Evolutionary conservation across 2,888 invertebrate species (phyloP).

Genomic region (Tanytarsus gracilentus): DNA sequence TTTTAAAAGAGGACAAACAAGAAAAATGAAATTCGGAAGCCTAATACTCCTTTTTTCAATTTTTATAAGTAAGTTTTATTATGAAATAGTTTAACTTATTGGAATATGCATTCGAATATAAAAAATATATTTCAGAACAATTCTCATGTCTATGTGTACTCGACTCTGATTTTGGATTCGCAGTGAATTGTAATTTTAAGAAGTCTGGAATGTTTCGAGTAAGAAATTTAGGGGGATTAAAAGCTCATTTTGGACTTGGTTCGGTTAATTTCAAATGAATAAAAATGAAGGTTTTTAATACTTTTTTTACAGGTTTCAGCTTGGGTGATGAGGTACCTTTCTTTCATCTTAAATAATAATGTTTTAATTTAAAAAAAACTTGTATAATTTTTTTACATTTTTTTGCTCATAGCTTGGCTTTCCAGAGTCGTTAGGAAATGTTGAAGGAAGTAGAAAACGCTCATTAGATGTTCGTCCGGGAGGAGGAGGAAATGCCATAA

Average conservation of each 20-base stretch:
- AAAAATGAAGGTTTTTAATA: not conserved
- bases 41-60: too few relatives aligned
- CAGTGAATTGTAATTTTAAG: slow-evolving; percentile 86
- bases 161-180: slow-evolving; percentile 83
- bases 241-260: slow-evolving; percentile 85
- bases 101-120: too few relatives aligned
- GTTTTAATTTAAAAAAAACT: too few relatives aligned
- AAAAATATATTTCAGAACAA: slow-evolving; percentile 5
- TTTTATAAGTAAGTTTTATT: too few relatives aligned
- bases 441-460: slow-evolving; percentile 61
- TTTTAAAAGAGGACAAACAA: not conserved
- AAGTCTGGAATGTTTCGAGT: slow-evolving; percentile 84
- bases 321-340: slow-evolving; percentile 24
- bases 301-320: slow-evolving; percentile 18
- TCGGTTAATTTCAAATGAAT: slow-evolving; percentile 40
- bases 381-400: too few relatives aligned
- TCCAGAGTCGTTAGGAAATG: slow-evolving; percentile 68
- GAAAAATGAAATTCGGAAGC: not conserved
- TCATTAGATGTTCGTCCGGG: slow-evolving; percentile 53
- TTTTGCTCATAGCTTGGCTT: too few relatives aligned
- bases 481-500: slow-evolving; percentile 39
- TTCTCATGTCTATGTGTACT: slow-evolving; percentile 35
- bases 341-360: too few relatives aligned
- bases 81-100: not conserved
- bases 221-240: slow-evolving; percentile 80